Percentiles rank a stretch among this genome's conserved stretches.
Evolutionary conservation across 2,797 vertebrate species (phyloP).

Genomic region (Cynopterus sphinx): DNA sequence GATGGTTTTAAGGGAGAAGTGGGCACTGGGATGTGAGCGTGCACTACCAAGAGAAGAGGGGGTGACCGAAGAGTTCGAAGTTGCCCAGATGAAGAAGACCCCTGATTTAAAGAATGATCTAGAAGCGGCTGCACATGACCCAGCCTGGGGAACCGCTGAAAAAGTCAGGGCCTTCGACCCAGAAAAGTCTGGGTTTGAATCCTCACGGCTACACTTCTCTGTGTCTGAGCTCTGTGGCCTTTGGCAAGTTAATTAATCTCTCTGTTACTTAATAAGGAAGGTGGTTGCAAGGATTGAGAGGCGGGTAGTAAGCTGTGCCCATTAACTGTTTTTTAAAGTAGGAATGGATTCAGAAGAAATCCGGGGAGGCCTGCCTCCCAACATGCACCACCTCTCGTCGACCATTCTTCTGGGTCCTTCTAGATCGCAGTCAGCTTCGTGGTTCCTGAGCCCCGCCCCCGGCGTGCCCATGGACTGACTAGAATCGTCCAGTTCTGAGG

Average conservation of each 20-base stretch:
- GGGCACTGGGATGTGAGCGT: not conserved
- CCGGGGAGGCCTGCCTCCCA: not conserved
- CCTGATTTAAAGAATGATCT: not conserved
- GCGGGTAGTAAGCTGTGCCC: not conserved
- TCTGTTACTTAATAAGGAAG: not conserved
- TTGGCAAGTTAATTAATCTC: not conserved
- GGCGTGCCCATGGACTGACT: not conserved
- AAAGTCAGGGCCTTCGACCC: accelerated
- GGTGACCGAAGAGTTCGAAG: not conserved
- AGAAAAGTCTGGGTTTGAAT: not conserved
- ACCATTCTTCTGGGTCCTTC: not conserved
- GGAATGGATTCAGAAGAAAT: not conserved
- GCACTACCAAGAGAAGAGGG: not conserved
- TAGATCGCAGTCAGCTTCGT: not conserved
- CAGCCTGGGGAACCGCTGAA: not conserved
- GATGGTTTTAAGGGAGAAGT: not conserved
- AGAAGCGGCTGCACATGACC: not conserved
- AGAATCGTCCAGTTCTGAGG: not conserved
- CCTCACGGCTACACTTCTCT: no score
- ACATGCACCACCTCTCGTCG: not conserved
- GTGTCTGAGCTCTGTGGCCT: not conserved
- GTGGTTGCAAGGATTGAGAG: not conserved
- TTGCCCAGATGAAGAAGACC: not conserved
- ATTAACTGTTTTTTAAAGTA: not conserved
- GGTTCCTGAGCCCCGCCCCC: not conserved